These are phyloP conservation scores for Montipora sp. DNA, from an alignment of 64 coral and sea anemone species.

Conservation along the genomic window DNA sequence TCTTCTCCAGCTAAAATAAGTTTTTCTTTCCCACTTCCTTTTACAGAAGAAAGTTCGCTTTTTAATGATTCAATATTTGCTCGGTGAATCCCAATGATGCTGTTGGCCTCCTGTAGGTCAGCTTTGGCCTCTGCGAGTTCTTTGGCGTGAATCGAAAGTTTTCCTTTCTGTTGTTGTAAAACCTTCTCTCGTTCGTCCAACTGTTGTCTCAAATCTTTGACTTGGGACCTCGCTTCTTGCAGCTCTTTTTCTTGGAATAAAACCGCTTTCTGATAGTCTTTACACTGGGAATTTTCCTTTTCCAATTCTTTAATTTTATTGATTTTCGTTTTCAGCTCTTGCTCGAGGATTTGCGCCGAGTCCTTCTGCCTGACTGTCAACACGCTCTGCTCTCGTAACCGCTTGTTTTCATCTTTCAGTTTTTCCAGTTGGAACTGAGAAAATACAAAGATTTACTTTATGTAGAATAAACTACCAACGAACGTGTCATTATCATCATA, in stretches of 20 bases:
- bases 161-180: constrained; percentile 74
- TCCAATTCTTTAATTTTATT: constrained; percentile 85
- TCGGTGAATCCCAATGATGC: constrained; percentile 95
- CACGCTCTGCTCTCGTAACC: constrained; percentile 55
- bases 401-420: constrained; percentile 80
- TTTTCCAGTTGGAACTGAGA: constrained; percentile 78
- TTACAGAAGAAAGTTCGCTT: constrained; percentile 55
- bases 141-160: constrained; percentile 71
- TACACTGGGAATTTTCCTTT: constrained; percentile 74
- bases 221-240: constrained; percentile 70
- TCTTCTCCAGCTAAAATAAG: constrained; percentile 74
- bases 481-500: background rate
- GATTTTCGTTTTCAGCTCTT: constrained; percentile 78
- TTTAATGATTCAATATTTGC: constrained; percentile 77
- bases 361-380: constrained; percentile 55
- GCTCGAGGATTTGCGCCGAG: constrained; percentile 74
- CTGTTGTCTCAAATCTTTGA: constrained; percentile 70
- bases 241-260: constrained; percentile 91
- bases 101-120: constrained; percentile 90
- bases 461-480: background rate
- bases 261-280: constrained; percentile 87
- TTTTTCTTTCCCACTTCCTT: constrained; percentile 38
- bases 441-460: background rate
- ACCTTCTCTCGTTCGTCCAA: constrained; percentile 77
- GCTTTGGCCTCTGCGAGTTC: constrained; percentile 88